These are phyloP conservation scores for Hemiscyllium ocellatum DNA, from an alignment of 2,113 vertebrate genomes.

Conservation along the genomic window DNA sequence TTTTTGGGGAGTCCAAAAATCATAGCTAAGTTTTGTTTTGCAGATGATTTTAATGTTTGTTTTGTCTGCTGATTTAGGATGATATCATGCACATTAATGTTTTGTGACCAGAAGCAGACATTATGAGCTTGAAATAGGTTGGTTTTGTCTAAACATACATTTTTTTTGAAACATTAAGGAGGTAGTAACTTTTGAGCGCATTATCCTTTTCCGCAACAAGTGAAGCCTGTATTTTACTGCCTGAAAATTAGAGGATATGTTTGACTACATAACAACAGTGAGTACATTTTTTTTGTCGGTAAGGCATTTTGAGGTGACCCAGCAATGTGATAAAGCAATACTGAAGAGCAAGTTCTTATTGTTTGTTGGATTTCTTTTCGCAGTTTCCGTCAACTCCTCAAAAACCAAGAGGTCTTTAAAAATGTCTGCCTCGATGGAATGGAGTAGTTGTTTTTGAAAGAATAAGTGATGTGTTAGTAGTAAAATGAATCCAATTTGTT, in stretches of 20 bases:
- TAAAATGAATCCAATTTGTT: not conserved
- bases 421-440: not conserved
- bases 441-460: not conserved
- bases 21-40: not conserved
- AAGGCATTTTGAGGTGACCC: not conserved
- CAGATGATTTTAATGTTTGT: not conserved
- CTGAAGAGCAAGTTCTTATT: not conserved
- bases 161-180: not conserved
- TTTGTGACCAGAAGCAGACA: not conserved
- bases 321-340: not conserved
- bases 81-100: constrained; percentile 13
- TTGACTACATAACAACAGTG: not conserved
- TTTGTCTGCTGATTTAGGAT: not conserved
- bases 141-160: not conserved
- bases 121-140: not conserved
- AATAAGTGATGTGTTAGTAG: not conserved
- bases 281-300: not conserved
- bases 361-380: not conserved
- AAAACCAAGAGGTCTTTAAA: not conserved
- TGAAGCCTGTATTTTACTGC: not conserved
- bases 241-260: not conserved
- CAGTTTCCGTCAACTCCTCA: not conserved
- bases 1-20: not conserved
- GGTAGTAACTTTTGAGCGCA: not conserved
- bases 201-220: not conserved